Percentiles rank a stretch among this genome's conserved stretches.
Evolutionary conservation across 2,113 vertebrate genomes (phyloP).

Genomic region (Mus pahari): DNA sequence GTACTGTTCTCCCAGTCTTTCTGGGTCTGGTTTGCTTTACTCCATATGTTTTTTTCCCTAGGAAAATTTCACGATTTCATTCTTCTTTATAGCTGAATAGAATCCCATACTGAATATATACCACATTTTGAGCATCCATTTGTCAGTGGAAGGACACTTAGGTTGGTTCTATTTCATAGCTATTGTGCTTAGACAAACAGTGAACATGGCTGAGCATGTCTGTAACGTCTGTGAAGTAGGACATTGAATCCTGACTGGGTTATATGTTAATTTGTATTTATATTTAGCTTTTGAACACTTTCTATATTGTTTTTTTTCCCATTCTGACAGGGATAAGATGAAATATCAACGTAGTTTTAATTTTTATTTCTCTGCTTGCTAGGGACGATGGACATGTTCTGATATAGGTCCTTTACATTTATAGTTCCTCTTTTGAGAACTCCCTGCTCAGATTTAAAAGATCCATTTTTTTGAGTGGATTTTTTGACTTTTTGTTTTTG

Average conservation of each 20-base stretch:
- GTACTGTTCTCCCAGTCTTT: not conserved
- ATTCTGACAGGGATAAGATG: not conserved
- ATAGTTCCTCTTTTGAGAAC: not conserved
- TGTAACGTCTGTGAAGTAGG: not conserved
- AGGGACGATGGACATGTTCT: not conserved
- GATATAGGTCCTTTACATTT: not conserved
- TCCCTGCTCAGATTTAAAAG: not conserved
- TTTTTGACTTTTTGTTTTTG: not conserved
- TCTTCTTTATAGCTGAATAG: not conserved
- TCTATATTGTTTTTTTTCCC: not conserved
- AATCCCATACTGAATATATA: not conserved
- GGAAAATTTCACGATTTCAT: not conserved
- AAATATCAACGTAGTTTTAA: not conserved
- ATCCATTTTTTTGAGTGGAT: not conserved
- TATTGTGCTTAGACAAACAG: not conserved
- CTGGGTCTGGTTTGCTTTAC: not conserved
- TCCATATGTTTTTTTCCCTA: not conserved
- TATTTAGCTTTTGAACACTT: not conserved
- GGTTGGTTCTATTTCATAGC: not conserved
- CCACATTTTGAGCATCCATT: not conserved
- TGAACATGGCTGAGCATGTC: not conserved
- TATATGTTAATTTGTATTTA: not conserved
- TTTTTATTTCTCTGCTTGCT: not conserved
- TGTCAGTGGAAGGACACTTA: not conserved
- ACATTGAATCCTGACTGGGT: not conserved